phyloP scores from a whole-genome alignment of 64 coral and sea anemone genomes.

The Pocillopora verrucosa region DNA sequence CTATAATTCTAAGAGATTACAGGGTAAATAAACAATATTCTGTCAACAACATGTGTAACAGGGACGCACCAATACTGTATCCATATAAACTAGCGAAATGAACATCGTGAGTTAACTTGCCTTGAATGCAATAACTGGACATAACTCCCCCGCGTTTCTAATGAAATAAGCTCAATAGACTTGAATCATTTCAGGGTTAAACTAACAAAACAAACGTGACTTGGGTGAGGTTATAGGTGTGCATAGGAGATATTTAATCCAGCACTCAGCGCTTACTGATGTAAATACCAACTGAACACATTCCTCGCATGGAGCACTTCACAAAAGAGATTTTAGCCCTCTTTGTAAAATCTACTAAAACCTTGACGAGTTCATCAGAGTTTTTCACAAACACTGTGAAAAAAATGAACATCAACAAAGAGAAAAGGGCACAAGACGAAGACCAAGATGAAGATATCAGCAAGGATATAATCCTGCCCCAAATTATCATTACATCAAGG shows the following conservation, averaged over 20 bases:
- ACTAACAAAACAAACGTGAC: not conserved
- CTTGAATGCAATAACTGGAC: too few relatives aligned
- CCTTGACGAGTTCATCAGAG: not conserved
- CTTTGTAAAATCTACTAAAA: not conserved
- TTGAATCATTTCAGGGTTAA: too few relatives aligned
- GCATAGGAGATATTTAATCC: not conserved
- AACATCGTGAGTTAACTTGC: too few relatives aligned
- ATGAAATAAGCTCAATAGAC: too few relatives aligned
- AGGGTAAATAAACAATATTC: too few relatives aligned
- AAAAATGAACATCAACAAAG: not conserved
- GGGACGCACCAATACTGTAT: too few relatives aligned
- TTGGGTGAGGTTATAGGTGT: not conserved
- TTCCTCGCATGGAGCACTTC: not conserved
- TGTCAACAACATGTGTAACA: too few relatives aligned
- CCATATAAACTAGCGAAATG: too few relatives aligned
- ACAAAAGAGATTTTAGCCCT: not conserved
- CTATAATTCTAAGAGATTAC: too few relatives aligned
- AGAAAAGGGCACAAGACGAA: not conserved
- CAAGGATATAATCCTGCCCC: not conserved
- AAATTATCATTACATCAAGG: not conserved
- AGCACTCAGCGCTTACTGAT: not conserved
- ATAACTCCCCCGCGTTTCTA: too few relatives aligned
- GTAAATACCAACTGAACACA: not conserved
- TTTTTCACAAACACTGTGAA: not conserved
- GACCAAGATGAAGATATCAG: not conserved